Evolutionary conservation across 2,888 invertebrate genomes (phyloP).

Genomic region (Zhengitettix transpicula): DNA sequence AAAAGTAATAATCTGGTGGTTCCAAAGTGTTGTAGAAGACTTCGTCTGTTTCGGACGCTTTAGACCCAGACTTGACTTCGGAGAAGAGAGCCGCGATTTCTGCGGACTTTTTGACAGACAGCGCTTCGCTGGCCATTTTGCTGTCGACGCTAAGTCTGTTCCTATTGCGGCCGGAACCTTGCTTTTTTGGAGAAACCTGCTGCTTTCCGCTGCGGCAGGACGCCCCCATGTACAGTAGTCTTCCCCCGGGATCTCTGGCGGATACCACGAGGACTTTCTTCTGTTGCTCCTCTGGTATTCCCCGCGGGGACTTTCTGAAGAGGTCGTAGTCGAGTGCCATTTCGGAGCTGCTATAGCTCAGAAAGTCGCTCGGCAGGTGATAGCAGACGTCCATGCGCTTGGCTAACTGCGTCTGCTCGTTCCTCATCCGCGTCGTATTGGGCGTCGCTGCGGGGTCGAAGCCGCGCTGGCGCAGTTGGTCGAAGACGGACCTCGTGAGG

Average conservation of each 20-base stretch:
- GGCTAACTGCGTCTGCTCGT: conserved; percentile 17
- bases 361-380: not conserved
- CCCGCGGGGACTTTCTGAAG: conserved; percentile 26
- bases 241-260: conserved; percentile 30
- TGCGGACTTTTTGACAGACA: conserved; percentile 74
- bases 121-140: conserved; percentile 33
- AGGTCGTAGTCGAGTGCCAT: conserved; percentile 62
- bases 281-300: conserved; percentile 29
- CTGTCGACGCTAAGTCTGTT: not conserved
- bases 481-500: conserved; percentile 22
- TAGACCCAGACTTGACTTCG: conserved; percentile 29
- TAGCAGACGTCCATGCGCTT: conserved; percentile 11
- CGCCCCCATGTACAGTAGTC: conserved; percentile 28
- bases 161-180: not conserved
- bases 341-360: conserved; percentile 37
- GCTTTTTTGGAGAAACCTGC: not conserved
- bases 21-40: conserved; percentile 12
- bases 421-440: conserved; percentile 21
- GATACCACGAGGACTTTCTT: conserved; percentile 29
- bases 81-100: conserved; percentile 78
- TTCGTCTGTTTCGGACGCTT: conserved; percentile 15
- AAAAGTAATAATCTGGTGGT: conserved; percentile 7
- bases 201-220: conserved; percentile 2
- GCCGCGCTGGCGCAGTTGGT: conserved; percentile 32
- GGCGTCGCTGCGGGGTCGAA: conserved; percentile 26